Conservation (phyloP, 2,113 vertebrate species). For the Antechinus stuartii region DNA sequence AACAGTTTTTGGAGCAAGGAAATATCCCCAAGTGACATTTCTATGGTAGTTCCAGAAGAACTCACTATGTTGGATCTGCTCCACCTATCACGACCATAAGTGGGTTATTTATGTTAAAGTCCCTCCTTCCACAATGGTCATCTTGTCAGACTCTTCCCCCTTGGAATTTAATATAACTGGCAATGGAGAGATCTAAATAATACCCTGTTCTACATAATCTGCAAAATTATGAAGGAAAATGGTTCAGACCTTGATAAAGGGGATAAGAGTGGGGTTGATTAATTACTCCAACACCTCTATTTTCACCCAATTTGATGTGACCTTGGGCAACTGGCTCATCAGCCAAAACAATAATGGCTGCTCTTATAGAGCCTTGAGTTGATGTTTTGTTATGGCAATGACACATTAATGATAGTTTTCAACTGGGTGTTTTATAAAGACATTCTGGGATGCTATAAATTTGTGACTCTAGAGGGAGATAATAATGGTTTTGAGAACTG, state of each 20-base stretch:
- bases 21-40: background rate
- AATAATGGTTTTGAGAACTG: background rate
- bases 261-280: background rate
- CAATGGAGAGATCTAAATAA: background rate
- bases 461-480: background rate
- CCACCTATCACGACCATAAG: background rate
- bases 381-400: background rate
- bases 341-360: slow-evolving; percentile 20
- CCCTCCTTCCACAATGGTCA: background rate
- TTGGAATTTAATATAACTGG: background rate
- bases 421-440: background rate
- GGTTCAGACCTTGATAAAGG: background rate
- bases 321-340: background rate
- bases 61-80: background rate
- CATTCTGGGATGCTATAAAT: background rate
- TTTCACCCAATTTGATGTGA: background rate
- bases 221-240: slow-evolving; percentile 11
- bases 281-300: background rate
- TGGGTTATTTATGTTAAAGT: background rate
- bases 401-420: background rate
- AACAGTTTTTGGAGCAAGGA: background rate
- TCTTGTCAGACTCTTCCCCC: background rate
- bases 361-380: background rate
- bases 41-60: background rate
- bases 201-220: background rate